Evolutionary conservation across 2,113 vertebrate genomes (phyloP), one percentile per base, ranked within the genome.

Genomic region (Stictonetta naevosa): DNA sequence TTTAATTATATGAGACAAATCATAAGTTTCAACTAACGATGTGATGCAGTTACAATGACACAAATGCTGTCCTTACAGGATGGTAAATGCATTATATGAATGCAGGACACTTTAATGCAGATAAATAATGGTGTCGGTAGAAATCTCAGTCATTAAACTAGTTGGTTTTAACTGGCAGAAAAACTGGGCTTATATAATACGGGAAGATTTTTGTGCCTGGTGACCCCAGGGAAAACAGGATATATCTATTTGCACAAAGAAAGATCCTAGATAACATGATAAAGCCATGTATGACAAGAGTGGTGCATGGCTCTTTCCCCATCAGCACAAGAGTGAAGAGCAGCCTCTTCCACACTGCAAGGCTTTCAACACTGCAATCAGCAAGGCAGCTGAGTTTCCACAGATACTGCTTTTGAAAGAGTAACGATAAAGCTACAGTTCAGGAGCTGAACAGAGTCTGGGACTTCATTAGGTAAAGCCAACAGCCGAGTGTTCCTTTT

Each of bases 31-130:
- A 50, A 10, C 5, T 18, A 10, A n/a, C 25, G 29, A 92, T 83
- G 42, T 29, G 40, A 50, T 44, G n/a, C 7, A 25, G 40, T 77
- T 62, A 55, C 0, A 0, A 38, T 38, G n/a, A 58, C 50, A 46
- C 0, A 34, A 46, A 50, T 9, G 11, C 31, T 50, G 1, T 23
- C 40, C 64, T 85, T 64, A 53, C 2, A 6, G 18, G 23, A 7
- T 52, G 7, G 5, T 16, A 86, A 53, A 58, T 56, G n/a, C 3
- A 11, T 56, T 58, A 52, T 3, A 62, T 5, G 48, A 56, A 16
- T 40, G 33, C 11, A 71, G 73, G 18, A 23, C 13, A 17, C 31
- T 64, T 38, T 46, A 64, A 55, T 21, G 53, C 6, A 34, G 40
- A 55, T 63, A 78, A 92, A 84, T 19, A 48, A 1, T 26, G 44